Evolutionary conservation across 2,113 vertebrate genomes (phyloP), one percentile per base, ranked within the genome.

Genomic region (Percopsis transmontana): DNA sequence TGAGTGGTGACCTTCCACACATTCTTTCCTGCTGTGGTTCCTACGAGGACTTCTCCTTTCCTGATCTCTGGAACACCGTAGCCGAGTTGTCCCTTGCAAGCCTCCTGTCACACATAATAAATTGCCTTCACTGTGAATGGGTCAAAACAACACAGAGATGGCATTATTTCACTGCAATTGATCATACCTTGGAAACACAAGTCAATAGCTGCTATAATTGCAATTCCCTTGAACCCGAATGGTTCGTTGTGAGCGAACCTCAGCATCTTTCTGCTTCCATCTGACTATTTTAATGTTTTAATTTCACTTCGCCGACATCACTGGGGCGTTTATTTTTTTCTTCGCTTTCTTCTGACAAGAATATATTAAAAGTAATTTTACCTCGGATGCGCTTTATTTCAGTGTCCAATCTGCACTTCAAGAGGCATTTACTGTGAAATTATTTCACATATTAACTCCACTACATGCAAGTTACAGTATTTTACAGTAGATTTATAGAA

Each of bases 131-230:
- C 85, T 69, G 86, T 88, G 89, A 91, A 89, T 83, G 90, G 91
- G 91, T 91, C 92, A 91, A 88, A 92, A 92, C 91, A 93, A 92
- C 88, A 92, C 75, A 89, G 85, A 91, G 81, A 91, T 92, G 89
- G 91, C 89, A 91, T 92, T 92, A 92, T 90, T 93, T 89, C 87
- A 75, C 87, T 72, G 88, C 91, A 89, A 91, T 92, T 92, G 91
- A 92, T 92, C 91, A 92, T 89, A 90, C 88, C 90, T 89, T 77
- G 82, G 85, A 88, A 91, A 90, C 90, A 88, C 88, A 88, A 92
- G 91, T 93, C 91, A 91, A 93, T 92, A 91, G 88, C 87, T 89
- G 86, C 90, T 89, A 91, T 92, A 92, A 92, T 92, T 92, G 90
- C 88, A 86, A 83, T 85, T 91, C 89, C 88, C 81, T 76, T 82